These are phyloP conservation scores for Petroica traversi DNA, from an alignment of 2,113 vertebrate genomes.

Conservation along the genomic window DNA sequence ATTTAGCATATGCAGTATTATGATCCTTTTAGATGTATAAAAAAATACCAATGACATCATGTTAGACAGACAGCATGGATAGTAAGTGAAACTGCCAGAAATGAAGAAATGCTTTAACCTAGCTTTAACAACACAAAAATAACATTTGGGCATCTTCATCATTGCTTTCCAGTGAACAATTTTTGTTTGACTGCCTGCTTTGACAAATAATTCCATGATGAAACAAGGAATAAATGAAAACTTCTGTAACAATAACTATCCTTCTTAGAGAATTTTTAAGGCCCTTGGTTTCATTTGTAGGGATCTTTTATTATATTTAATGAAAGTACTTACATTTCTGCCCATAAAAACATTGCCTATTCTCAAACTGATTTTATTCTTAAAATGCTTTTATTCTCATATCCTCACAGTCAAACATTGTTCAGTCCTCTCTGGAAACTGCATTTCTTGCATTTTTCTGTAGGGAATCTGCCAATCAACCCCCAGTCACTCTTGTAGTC, in stretches of 20 bases:
- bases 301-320: neutral
- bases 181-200: neutral
- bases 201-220: neutral
- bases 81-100: neutral
- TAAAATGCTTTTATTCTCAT: neutral
- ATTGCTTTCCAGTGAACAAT: neutral
- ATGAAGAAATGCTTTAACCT: neutral
- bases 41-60: neutral
- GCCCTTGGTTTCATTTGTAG: neutral
- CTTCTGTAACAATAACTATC: neutral
- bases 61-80: neutral
- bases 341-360: neutral
- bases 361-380: neutral
- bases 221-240: neutral
- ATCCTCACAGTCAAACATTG: neutral
- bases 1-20: neutral
- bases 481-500: neutral
- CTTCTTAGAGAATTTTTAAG: neutral
- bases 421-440: neutral
- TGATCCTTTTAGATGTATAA: neutral
- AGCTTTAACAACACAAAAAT: neutral
- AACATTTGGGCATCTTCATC: neutral
- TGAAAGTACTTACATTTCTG: neutral
- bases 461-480: slow-evolving; percentile 11
- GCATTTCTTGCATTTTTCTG: slow-evolving; percentile 8